Evolutionary conservation across 2,113 vertebrate genomes (phyloP).

Genomic region (Cyphomyrus discorhynchus): DNA sequence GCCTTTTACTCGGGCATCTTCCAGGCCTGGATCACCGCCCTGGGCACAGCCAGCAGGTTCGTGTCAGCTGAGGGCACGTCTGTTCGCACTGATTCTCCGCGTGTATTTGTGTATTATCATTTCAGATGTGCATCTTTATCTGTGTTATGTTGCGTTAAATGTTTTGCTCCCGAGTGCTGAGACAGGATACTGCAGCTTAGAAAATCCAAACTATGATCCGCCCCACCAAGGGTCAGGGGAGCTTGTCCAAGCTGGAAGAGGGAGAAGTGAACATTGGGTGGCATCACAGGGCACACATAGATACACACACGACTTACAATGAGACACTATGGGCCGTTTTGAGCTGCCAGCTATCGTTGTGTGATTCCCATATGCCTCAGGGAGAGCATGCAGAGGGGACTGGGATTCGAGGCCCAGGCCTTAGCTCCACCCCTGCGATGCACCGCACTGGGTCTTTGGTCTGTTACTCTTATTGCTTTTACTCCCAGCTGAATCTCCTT

Average conservation of each 20-base stretch:
- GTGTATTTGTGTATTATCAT: no score
- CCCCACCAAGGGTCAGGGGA: not conserved
- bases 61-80: not conserved
- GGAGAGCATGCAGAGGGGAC: not conserved
- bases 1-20: constrained; percentile 71
- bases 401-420: not conserved
- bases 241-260: not conserved
- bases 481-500: not conserved
- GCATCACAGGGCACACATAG: not conserved
- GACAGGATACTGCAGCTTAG: not conserved
- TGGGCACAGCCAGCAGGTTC: constrained; percentile 73
- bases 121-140: not conserved
- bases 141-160: not conserved
- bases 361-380: not conserved
- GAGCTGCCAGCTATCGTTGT: not conserved
- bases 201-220: not conserved
- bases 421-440: not conserved
- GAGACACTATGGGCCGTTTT: not conserved
- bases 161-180: not conserved
- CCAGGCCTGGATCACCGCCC: constrained; percentile 76
- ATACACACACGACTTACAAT: not conserved
- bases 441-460: not conserved
- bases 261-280: not conserved
- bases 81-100: not conserved
- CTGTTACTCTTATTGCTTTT: not conserved